A percentile compares a stretch with the other conserved stretches of the same genome.
phyloP scores from a whole-genome alignment of 2,888 invertebrate species.

The Trachelus iudaicus region DNA sequence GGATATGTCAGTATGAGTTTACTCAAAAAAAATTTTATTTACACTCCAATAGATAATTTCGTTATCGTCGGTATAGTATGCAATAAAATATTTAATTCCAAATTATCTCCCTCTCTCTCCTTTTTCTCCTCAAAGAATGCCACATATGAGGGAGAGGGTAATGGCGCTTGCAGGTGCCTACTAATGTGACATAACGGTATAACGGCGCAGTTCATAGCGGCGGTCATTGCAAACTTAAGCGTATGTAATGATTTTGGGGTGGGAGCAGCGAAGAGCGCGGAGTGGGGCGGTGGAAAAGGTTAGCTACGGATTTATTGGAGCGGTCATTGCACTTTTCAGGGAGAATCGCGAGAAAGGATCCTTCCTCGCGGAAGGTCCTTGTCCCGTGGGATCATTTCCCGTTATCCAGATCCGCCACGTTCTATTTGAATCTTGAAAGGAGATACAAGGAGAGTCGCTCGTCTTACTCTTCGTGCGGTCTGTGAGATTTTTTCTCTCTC shows the following conservation, averaged over 20 bases:
- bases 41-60: not conserved
- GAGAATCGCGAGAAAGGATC: not conserved
- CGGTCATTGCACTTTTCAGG: slow-evolving; percentile 61
- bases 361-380: not conserved
- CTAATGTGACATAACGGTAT: slow-evolving; percentile 66
- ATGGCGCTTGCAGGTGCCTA: slow-evolving; percentile 59
- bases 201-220: slow-evolving; percentile 47
- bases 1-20: no score
- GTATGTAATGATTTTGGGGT: slow-evolving; percentile 51
- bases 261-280: slow-evolving; percentile 31
- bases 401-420: not conserved
- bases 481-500: not conserved
- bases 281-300: slow-evolving; percentile 7
- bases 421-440: not conserved
- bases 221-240: slow-evolving; percentile 50
- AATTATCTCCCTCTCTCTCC: slow-evolving; percentile 17
- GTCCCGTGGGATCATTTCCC: not conserved
- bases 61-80: not conserved
- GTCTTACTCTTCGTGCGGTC: not conserved
- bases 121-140: slow-evolving; percentile 30
- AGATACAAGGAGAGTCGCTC: not conserved
- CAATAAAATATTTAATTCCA: not conserved
- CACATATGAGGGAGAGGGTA: slow-evolving; percentile 36
- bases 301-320: slow-evolving; percentile 59
- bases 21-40: not conserved